Evolutionary conservation across 1,140 invertebrate genomes (phyloP).

Genomic region (Lanistes nyassanus): DNA sequence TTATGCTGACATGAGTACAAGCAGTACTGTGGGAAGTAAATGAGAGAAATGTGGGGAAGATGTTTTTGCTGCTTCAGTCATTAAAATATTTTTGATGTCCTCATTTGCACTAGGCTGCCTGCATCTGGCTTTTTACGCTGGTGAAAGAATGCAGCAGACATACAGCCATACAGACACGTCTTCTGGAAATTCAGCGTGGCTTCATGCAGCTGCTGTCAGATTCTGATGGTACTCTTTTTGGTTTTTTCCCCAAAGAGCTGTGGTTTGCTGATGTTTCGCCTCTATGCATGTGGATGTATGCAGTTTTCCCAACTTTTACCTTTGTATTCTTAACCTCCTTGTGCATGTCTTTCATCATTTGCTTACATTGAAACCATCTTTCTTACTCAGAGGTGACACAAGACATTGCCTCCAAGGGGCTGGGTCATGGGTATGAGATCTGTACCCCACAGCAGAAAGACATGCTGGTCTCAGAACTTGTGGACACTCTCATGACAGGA

Average conservation of each 20-base stretch:
- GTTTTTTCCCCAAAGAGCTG: background rate
- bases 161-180: slow-evolving; percentile 74
- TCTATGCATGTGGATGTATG: background rate
- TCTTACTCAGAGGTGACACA: slow-evolving; percentile 77
- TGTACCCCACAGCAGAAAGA: slow-evolving; percentile 76
- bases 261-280: background rate
- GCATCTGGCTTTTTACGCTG: slow-evolving; percentile 86
- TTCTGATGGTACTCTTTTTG: slow-evolving; percentile 80
- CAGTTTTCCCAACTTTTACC: background rate
- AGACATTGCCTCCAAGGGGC: slow-evolving; percentile 90
- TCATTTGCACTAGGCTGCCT: slow-evolving; percentile 73
- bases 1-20: too few relatives aligned
- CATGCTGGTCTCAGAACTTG: slow-evolving; percentile 79
- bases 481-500: slow-evolving; percentile 84
- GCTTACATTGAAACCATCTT: slow-evolving; percentile 4
- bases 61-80: too few relatives aligned
- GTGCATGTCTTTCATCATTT: background rate
- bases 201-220: slow-evolving; percentile 91
- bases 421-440: slow-evolving; percentile 86
- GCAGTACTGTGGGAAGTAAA: too few relatives aligned
- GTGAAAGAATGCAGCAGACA: slow-evolving; percentile 82
- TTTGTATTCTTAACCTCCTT: too few relatives aligned
- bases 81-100: background rate
- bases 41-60: too few relatives aligned
- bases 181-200: slow-evolving; percentile 80